phyloP scores from a whole-genome alignment of 2,888 invertebrate genomes.

The Athrips mouffetella region DNA sequence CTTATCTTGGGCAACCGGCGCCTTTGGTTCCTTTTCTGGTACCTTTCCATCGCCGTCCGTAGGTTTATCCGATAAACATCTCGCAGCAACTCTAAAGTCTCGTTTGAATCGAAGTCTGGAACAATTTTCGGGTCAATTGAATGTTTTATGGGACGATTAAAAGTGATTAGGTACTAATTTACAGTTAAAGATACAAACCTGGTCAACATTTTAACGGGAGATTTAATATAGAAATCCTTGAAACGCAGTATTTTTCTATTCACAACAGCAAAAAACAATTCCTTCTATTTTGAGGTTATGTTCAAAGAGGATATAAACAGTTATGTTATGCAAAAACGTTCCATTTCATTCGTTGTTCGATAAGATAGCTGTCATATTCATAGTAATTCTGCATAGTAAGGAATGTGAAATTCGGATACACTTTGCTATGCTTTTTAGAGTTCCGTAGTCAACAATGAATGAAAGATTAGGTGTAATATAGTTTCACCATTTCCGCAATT shows the following conservation, averaged over 20 bases:
- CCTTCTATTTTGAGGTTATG: conserved; percentile 35
- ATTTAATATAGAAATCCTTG: not conserved
- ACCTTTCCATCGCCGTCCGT: conserved; percentile 49
- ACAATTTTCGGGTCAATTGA: conserved; percentile 15
- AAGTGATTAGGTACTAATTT: too few relatives aligned
- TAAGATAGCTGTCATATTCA: conserved; percentile 1
- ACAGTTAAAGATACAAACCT: conserved; percentile 28
- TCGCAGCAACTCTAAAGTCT: conserved; percentile 42
- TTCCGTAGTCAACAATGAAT: too few relatives aligned
- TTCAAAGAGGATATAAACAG: too few relatives aligned
- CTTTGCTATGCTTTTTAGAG: too few relatives aligned
- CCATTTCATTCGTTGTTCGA: conserved; percentile 11
- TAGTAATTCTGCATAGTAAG: conserved; percentile 9
- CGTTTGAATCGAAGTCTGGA: conserved; percentile 31
- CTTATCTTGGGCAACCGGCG: conserved; percentile 23
- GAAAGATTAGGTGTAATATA: too few relatives aligned
- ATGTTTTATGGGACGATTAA: too few relatives aligned
- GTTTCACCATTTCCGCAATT: too few relatives aligned
- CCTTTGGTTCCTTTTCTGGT: conserved; percentile 29
- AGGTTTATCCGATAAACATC: conserved; percentile 50
- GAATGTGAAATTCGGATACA: conserved; percentile 24
- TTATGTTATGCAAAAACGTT: too few relatives aligned
- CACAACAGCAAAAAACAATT: too few relatives aligned
- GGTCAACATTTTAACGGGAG: conserved; percentile 32
- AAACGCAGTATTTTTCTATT: too few relatives aligned